Evolutionary conservation across 2,113 vertebrate genomes (phyloP).

Genomic region (Hippocampus barbouri): DNA sequence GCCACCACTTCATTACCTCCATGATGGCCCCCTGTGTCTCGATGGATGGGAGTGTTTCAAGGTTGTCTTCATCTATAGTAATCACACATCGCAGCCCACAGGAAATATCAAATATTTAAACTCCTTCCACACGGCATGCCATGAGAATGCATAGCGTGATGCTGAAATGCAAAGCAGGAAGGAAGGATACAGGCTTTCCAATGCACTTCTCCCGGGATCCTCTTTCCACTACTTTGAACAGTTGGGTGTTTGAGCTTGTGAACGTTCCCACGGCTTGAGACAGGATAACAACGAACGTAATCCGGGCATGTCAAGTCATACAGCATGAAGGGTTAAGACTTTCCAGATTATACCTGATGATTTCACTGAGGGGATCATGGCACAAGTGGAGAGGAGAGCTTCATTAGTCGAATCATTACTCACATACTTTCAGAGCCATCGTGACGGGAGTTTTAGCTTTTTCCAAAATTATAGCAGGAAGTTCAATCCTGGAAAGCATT

Average conservation of each 20-base stretch:
- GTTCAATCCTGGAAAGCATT: conserved; percentile 18
- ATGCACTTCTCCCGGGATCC: conserved; percentile 20
- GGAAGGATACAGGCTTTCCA: conserved; percentile 16
- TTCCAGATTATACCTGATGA: conserved; percentile 44
- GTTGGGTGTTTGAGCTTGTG: conserved; percentile 26
- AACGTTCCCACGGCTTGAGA: conserved; percentile 19
- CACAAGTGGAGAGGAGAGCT: conserved; percentile 11
- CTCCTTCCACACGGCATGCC: conserved; percentile 21
- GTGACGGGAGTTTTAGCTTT: not conserved
- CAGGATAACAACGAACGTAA: conserved; percentile 33
- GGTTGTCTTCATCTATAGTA: conserved; percentile 58
- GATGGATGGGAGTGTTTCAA: conserved; percentile 57
- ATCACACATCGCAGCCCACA: conserved; percentile 40
- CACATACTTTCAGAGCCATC: conserved; percentile 13
- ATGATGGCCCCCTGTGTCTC: conserved; percentile 14
- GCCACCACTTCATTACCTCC: conserved; percentile 3
- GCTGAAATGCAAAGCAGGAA: conserved; percentile 41
- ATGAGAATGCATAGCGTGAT: conserved; percentile 33
- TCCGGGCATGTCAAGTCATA: conserved; percentile 30
- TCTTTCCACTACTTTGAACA: conserved; percentile 47
- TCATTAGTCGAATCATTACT: conserved; percentile 29
- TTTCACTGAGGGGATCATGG: conserved; percentile 37
- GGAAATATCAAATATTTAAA: conserved; percentile 65
- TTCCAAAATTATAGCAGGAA: not conserved
- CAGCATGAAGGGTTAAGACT: conserved; percentile 24